Evolutionary conservation across 1,140 invertebrate genomes (phyloP).

Genomic region (Periplaneta americana): DNA sequence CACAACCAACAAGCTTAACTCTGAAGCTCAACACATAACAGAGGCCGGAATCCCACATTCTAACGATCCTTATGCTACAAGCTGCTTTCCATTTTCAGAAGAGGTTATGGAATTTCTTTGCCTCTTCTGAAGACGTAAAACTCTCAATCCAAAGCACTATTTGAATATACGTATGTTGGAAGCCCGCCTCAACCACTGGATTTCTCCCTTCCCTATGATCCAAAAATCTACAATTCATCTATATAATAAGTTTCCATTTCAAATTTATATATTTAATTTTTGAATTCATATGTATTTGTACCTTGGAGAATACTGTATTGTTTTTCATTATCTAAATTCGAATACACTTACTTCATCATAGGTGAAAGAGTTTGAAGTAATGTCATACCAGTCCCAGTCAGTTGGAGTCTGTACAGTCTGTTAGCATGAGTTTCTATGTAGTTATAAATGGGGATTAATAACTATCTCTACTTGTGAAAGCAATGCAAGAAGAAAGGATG

Average conservation of each 20-base stretch:
- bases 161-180: not conserved
- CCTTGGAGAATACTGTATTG: not conserved
- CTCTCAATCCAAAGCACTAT: not conserved
- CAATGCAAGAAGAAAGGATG: not conserved
- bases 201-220: not conserved
- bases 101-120: not conserved
- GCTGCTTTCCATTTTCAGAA: not conserved
- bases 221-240: not conserved
- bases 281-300: not conserved
- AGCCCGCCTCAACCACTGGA: not conserved
- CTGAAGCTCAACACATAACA: not conserved
- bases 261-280: not conserved
- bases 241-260: not conserved
- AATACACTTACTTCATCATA: not conserved
- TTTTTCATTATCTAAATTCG: not conserved
- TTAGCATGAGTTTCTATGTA: not conserved
- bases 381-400: not conserved
- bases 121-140: not conserved
- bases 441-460: not conserved
- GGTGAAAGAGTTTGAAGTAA: not conserved
- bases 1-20: constrained; percentile 10
- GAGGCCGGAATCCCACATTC: not conserved
- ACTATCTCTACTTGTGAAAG: not conserved
- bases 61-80: not conserved
- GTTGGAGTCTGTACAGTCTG: not conserved